Evolutionary conservation across 2,888 invertebrate species (phyloP).

Genomic region (Hydropsyche betteni): DNA sequence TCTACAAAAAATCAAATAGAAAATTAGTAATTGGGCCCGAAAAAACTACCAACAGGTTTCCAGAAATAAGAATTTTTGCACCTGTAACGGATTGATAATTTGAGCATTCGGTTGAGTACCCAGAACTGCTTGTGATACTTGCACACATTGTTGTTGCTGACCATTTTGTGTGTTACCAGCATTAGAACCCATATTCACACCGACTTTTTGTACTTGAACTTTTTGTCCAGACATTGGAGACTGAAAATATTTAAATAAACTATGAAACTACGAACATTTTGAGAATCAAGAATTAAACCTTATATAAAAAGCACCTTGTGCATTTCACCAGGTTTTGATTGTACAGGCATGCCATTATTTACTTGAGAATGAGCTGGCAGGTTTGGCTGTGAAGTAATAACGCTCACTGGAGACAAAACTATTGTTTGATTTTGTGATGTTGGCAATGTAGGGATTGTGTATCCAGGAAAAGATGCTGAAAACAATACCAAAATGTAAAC

Average conservation of each 20-base stretch:
- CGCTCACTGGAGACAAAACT: conserved; percentile 77
- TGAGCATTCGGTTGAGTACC: conserved; percentile 74
- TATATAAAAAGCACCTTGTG: conserved; percentile 64
- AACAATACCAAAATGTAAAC: conserved; percentile 22
- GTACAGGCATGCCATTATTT: conserved; percentile 62
- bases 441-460: conserved; percentile 80
- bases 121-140: conserved; percentile 76
- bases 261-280: not conserved
- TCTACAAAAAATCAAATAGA: conserved; percentile 56
- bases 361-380: conserved; percentile 70
- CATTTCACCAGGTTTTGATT: conserved; percentile 71
- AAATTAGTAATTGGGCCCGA: conserved; percentile 5
- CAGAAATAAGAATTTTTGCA: conserved; percentile 54
- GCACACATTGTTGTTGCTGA: conserved; percentile 73
- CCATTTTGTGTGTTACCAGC: conserved; percentile 58
- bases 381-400: conserved; percentile 75
- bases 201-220: conserved; percentile 57
- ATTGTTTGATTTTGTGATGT: conserved; percentile 82
- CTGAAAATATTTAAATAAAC: not conserved
- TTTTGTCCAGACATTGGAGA: conserved; percentile 60
- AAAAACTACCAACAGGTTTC: not conserved
- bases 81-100: conserved; percentile 77
- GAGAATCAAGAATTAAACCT: too few species aligned
- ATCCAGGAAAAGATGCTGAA: conserved; percentile 75
- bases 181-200: conserved; percentile 58